phyloP scores from a whole-genome alignment of 2,888 invertebrate species.

The Ectropis crepuscularia region DNA sequence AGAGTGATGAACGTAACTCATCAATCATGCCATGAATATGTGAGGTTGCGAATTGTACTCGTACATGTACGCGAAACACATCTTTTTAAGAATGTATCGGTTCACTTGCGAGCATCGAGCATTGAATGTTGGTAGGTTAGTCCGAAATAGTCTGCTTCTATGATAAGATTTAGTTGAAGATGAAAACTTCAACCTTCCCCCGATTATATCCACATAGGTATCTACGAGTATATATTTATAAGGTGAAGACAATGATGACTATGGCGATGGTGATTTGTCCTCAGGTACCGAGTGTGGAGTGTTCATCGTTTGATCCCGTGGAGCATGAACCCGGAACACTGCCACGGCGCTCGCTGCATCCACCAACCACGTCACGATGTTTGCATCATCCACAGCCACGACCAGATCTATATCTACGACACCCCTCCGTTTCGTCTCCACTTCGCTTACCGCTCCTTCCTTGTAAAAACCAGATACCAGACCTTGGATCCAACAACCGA shows the following conservation, averaged over 20 bases:
- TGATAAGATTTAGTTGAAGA: neutral
- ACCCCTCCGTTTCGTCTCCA: slow-evolving; percentile 30
- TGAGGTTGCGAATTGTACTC: too few species aligned
- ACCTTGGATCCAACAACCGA: neutral
- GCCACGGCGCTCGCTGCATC: slow-evolving; percentile 59
- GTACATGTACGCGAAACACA: too few species aligned
- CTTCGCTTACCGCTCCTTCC: slow-evolving; percentile 44
- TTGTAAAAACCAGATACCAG: slow-evolving; percentile 20
- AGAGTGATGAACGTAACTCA: too few species aligned
- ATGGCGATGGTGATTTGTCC: neutral
- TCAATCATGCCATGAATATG: too few species aligned
- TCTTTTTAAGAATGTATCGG: too few species aligned
- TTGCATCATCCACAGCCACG: slow-evolving; percentile 50
- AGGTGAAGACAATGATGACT: neutral
- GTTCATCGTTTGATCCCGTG: slow-evolving; percentile 53
- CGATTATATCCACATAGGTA: too few species aligned
- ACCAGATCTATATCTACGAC: slow-evolving; percentile 54
- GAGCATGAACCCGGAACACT: slow-evolving; percentile 62
- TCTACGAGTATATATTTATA: neutral
- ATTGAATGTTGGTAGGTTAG: neutral
- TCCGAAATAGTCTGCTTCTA: neutral
- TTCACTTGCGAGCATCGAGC: too few species aligned
- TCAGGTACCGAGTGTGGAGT: slow-evolving; percentile 57
- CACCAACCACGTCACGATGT: slow-evolving; percentile 63
- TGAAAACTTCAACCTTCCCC: neutral